phyloP scores from a whole-genome alignment of 2,888 invertebrate species.

The Drosophila anomelani region DNA sequence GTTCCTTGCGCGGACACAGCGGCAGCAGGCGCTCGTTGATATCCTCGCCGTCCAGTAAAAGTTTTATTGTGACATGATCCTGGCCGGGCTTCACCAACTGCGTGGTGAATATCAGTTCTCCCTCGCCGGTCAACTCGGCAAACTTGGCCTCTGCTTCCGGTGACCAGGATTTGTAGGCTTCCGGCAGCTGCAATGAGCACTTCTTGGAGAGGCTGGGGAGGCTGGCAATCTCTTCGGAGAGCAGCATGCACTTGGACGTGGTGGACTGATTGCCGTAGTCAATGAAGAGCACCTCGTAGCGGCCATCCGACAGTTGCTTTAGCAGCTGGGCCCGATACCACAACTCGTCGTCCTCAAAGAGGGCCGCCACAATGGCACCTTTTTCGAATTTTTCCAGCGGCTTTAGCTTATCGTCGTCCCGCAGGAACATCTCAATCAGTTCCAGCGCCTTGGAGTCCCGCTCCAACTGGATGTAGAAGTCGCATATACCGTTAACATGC shows the following conservation, averaged over 20 bases:
- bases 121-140: slow-evolving; percentile 88
- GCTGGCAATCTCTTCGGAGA: slow-evolving; percentile 87
- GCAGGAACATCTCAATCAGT: slow-evolving; percentile 86
- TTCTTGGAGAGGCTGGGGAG: slow-evolving; percentile 87
- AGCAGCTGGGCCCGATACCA: slow-evolving; percentile 90
- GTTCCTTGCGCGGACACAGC: slow-evolving; percentile 84
- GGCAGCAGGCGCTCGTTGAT: slow-evolving; percentile 87
- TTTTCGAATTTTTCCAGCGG: slow-evolving; percentile 83
- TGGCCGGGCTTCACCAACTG: slow-evolving; percentile 88
- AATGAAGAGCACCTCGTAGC: slow-evolving; percentile 88
- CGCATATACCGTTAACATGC: slow-evolving; percentile 89
- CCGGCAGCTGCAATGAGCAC: slow-evolving; percentile 87
- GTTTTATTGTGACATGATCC: slow-evolving; percentile 88
- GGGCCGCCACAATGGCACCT: slow-evolving; percentile 88
- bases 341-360: slow-evolving; percentile 87
- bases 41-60: slow-evolving; percentile 87
- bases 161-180: slow-evolving; percentile 87
- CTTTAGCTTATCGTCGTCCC: slow-evolving; percentile 86
- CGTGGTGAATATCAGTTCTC: slow-evolving; percentile 89
- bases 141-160: slow-evolving; percentile 88
- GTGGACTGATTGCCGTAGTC: slow-evolving; percentile 89
- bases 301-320: slow-evolving; percentile 85
- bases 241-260: slow-evolving; percentile 86
- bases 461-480: slow-evolving; percentile 92
- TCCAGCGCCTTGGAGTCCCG: slow-evolving; percentile 87